phyloP scores from a whole-genome alignment of 2,113 vertebrate species.

The Malurus melanocephalus region DNA sequence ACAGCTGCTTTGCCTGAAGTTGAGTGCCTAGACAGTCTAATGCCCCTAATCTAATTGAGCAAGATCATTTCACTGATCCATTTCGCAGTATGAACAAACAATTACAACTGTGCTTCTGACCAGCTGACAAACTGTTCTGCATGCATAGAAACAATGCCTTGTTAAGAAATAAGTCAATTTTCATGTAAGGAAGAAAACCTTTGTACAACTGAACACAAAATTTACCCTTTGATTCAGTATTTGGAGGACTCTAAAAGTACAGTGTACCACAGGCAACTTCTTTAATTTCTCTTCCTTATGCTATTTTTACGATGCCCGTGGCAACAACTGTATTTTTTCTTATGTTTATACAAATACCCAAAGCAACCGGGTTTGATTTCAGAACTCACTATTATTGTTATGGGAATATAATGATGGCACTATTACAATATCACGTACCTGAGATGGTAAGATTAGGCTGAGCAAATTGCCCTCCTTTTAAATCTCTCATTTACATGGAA shows the following conservation, averaged over 20 bases:
- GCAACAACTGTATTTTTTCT: neutral
- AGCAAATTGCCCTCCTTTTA: neutral
- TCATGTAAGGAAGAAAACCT: neutral
- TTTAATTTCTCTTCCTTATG: neutral
- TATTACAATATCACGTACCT: neutral
- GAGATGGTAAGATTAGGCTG: neutral
- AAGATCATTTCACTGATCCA: neutral
- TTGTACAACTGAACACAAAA: neutral
- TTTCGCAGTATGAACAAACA: neutral
- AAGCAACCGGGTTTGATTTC: neutral
- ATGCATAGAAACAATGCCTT: neutral
- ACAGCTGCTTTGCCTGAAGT: neutral
- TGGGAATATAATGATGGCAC: neutral
- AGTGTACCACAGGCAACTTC: neutral
- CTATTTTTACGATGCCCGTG: neutral
- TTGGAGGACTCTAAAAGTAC: neutral
- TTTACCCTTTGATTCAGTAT: neutral
- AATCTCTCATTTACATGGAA: neutral
- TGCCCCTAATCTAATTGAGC: neutral
- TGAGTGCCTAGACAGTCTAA: neutral
- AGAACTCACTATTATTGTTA: neutral
- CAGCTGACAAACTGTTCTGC: neutral
- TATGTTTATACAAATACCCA: neutral
- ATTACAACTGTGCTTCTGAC: neutral
- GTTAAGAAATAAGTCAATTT: neutral